Conservation (phyloP, 1,140 invertebrate species). For the Bradysia coprophila region DNA sequence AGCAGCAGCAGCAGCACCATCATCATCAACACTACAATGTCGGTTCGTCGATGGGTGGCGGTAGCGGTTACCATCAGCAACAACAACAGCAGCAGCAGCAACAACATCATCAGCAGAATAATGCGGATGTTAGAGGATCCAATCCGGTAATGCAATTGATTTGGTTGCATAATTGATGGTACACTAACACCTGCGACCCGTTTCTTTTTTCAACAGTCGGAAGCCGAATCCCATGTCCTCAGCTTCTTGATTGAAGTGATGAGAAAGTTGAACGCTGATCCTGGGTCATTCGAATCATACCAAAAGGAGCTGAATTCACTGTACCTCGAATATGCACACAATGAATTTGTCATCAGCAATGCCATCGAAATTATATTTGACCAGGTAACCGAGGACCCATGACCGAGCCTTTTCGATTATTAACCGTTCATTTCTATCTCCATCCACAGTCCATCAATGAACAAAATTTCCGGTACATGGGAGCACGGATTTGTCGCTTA, state of each 20-base stretch:
- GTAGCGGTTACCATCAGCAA: neutral
- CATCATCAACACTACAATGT: slow-evolving; percentile 20
- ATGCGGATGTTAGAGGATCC: slow-evolving; percentile 20
- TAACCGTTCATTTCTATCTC: neutral
- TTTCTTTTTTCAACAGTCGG: slow-evolving; percentile 4
- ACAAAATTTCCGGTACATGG: slow-evolving; percentile 6
- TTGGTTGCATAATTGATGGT: slow-evolving; percentile 19
- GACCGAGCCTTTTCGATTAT: neutral
- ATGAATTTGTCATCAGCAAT: slow-evolving; percentile 5
- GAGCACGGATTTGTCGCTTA: slow-evolving; percentile 4
- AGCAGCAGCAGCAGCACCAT: slow-evolving; percentile 5
- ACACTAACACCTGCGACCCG: neutral
- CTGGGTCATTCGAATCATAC: slow-evolving; percentile 3
- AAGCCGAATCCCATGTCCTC: slow-evolving; percentile 3
- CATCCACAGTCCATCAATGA: slow-evolving; percentile 4
- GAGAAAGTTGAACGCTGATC: slow-evolving; percentile 3
- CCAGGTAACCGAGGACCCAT: neutral
- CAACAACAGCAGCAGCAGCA: slow-evolving; percentile 3
- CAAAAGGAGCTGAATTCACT: neutral
- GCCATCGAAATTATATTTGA: slow-evolving; percentile 5
- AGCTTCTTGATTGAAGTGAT: slow-evolving; percentile 1
- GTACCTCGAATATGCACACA: slow-evolving; percentile 2
- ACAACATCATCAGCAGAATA: slow-evolving; percentile 19
- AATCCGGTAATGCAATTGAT: slow-evolving; percentile 20
- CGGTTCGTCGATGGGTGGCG: too few species aligned